phyloP scores from a whole-genome alignment of 1,140 invertebrate species.

The Zelostemma sp. region DNA sequence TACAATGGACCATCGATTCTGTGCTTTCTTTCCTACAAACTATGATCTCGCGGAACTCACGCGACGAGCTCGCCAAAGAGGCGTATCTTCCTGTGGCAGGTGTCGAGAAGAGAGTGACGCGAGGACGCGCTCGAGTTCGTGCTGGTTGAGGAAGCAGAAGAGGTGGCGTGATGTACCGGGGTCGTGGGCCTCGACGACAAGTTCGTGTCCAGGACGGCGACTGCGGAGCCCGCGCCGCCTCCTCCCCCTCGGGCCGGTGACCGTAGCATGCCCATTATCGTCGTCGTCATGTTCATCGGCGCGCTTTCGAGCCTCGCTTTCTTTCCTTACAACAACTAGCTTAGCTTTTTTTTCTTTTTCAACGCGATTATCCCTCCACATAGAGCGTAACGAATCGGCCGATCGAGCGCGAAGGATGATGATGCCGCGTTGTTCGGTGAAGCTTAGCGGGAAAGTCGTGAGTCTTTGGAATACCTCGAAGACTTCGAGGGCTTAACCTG shows the following conservation, averaged over 20 bases:
- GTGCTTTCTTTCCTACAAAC: too few relatives aligned
- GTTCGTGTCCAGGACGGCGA: slow-evolving; percentile 49
- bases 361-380: slow-evolving; percentile 1
- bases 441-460: slow-evolving; percentile 14
- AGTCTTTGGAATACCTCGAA: slow-evolving; percentile 7
- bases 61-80: slow-evolving; percentile 78
- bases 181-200: slow-evolving; percentile 63
- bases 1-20: too few relatives aligned
- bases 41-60: too few relatives aligned
- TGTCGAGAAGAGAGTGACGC: slow-evolving; percentile 76
- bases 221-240: slow-evolving; percentile 16
- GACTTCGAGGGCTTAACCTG: slow-evolving; percentile 9
- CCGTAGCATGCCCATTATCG: slow-evolving; percentile 58
- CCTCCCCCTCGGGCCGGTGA: slow-evolving; percentile 57
- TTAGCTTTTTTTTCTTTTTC: slow-evolving; percentile 4
- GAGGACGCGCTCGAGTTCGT: slow-evolving; percentile 66
- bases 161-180: slow-evolving; percentile 55
- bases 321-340: slow-evolving; percentile 7
- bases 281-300: slow-evolving; percentile 30
- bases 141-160: slow-evolving; percentile 35
- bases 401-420: not conserved
- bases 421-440: slow-evolving; percentile 3
- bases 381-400: slow-evolving; percentile 2
- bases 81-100: slow-evolving; percentile 79
- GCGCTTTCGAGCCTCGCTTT: not conserved